Conservation (phyloP, 2,888 invertebrate genomes). For the Ptychoptera contaminata region DNA sequence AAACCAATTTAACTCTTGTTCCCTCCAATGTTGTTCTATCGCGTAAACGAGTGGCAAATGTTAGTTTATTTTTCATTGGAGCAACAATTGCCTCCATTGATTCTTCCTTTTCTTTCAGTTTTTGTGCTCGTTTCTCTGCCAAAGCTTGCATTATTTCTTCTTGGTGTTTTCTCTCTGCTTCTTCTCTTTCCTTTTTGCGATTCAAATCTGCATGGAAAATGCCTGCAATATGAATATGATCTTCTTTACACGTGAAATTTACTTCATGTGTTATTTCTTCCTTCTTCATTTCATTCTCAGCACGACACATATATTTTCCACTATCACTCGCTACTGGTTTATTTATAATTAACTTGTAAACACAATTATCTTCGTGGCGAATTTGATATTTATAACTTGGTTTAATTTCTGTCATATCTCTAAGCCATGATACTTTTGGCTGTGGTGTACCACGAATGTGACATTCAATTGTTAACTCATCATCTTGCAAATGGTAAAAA, state of each 20-base stretch:
- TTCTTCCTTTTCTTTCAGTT: constrained; percentile 11
- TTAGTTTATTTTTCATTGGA: constrained; percentile 26
- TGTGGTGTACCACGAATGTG: constrained; percentile 29
- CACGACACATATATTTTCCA: constrained; percentile 53
- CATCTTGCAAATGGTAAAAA: constrained; percentile 33
- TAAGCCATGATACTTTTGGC: constrained; percentile 26
- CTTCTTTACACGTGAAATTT: constrained; percentile 36
- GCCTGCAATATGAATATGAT: constrained; percentile 32
- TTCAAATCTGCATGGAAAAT: constrained; percentile 27
- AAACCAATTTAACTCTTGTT: constrained; percentile 59
- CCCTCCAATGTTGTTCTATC: constrained; percentile 63
- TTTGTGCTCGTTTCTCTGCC: background rate
- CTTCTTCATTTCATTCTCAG: constrained; percentile 49
- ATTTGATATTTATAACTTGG: constrained; percentile 28
- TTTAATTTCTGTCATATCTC: constrained; percentile 23
- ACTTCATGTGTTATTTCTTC: constrained; percentile 31
- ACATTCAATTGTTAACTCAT: constrained; percentile 43
- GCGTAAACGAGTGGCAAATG: constrained; percentile 58
- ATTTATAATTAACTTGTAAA: constrained; percentile 38
- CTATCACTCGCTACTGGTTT: constrained; percentile 41
- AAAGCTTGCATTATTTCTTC: constrained; percentile 20
- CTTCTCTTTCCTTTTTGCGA: constrained; percentile 23
- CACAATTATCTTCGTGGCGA: constrained; percentile 29
- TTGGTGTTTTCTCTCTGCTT: constrained; percentile 23
- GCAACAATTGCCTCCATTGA: constrained; percentile 20